phyloP scores from a whole-genome alignment of 2,113 vertebrate genomes.

The Anas platyrhynchos region DNA sequence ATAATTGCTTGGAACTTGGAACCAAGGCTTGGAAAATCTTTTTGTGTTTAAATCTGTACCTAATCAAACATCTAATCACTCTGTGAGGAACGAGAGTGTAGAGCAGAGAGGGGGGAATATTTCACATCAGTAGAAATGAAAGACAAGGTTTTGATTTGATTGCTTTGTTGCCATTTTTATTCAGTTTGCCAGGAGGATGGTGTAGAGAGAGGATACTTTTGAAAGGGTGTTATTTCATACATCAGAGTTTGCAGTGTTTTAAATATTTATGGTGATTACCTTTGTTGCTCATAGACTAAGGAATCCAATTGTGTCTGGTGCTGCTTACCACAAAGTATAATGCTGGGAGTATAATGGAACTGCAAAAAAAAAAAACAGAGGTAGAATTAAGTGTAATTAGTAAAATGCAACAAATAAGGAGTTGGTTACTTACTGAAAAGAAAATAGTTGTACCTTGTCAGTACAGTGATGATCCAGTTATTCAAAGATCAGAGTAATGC shows the following conservation, averaged over 20 bases:
- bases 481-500: not conserved
- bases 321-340: not conserved
- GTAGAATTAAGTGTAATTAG: not conserved
- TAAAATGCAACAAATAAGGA: not conserved
- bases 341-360: not conserved
- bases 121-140: conserved; percentile 1
- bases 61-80: conserved; percentile 41
- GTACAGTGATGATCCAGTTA: not conserved
- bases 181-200: not conserved
- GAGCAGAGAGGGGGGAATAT: not conserved
- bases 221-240: not conserved
- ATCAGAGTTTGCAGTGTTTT: not conserved
- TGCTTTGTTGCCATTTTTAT: not conserved
- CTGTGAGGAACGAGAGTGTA: not conserved
- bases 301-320: not conserved
- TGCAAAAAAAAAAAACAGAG: not conserved
- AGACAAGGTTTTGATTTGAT: not conserved
- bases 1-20: conserved; percentile 58
- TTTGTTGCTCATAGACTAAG: not conserved
- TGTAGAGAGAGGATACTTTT: not conserved
- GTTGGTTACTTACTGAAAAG: not conserved
- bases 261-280: not conserved
- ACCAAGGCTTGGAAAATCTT: conserved; percentile 29
- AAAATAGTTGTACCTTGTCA: not conserved
- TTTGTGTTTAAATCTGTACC: conserved; percentile 57